Conservation (phyloP, 2,113 vertebrate genomes). For the Scopus umbretta region DNA sequence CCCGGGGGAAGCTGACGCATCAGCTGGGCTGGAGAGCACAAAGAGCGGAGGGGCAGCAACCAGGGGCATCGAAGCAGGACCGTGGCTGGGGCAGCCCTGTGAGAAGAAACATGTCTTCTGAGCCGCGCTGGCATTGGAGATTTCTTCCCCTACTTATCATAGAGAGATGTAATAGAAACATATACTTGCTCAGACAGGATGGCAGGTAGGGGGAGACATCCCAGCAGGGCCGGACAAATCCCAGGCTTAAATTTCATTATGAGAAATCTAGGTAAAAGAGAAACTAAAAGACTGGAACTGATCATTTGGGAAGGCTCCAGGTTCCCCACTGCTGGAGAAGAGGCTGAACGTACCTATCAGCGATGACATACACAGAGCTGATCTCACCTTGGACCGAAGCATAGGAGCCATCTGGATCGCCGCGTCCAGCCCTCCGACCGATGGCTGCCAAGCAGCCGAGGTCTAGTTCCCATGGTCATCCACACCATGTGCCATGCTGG, state of each 20-base stretch:
- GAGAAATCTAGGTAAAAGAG: background rate
- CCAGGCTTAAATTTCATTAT: background rate
- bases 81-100: background rate
- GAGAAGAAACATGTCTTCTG: background rate
- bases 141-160: background rate
- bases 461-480: background rate
- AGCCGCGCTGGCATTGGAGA: fast-evolving
- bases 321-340: background rate
- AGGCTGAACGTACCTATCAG: background rate
- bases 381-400: background rate
- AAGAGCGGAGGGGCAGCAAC: background rate
- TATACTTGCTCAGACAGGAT: background rate
- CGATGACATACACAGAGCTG: background rate
- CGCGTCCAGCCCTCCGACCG: background rate
- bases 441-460: background rate
- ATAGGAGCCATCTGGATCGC: background rate
- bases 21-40: background rate
- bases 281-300: background rate
- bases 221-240: background rate
- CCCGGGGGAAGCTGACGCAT: background rate
- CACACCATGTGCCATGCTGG: too few species aligned
- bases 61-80: background rate
- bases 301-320: background rate
- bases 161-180: background rate
- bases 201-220: background rate